Percentiles rank a stretch among this genome's conserved stretches.
Evolutionary conservation across 2,888 invertebrate genomes (phyloP).

Genomic region (Pristionchus arcanus): DNA sequence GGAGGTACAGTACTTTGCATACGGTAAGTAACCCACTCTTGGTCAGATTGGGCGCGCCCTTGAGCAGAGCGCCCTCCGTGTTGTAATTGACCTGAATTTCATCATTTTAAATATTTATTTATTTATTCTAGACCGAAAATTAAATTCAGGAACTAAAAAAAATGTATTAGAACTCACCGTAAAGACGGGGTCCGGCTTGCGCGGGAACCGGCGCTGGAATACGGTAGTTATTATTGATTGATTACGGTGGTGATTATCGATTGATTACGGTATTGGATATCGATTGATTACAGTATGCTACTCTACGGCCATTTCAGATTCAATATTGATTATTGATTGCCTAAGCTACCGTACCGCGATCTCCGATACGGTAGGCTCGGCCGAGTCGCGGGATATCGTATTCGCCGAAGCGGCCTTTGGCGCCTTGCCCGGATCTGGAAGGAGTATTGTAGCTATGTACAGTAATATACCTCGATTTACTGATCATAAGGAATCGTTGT

Average conservation of each 20-base stretch:
- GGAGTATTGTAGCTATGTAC: not conserved
- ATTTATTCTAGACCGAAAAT: too few species aligned
- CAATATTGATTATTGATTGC: too few species aligned
- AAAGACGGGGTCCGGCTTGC: not conserved
- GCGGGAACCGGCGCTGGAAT: slow-evolving; percentile 7
- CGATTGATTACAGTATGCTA: too few species aligned
- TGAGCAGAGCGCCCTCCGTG: not conserved
- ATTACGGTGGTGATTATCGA: not conserved
- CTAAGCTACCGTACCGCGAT: not conserved
- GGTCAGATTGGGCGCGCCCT: not conserved
- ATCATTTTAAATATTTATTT: not conserved
- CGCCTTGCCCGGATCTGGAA: not conserved
- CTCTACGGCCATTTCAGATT: too few species aligned
- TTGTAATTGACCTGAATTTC: not conserved
- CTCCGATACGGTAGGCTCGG: not conserved
- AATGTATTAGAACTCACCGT: not conserved
- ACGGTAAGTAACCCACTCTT: not conserved
- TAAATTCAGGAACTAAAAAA: not conserved
- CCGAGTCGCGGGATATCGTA: not conserved
- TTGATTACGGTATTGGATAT: too few species aligned
- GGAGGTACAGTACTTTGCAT: too few species aligned
- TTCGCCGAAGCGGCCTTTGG: not conserved
- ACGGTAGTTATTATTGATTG: not conserved
- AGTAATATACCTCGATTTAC: not conserved
- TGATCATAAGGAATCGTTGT: too few species aligned